Evolutionary conservation across 2,113 vertebrate genomes (phyloP), one percentile per base, ranked within the genome.

Genomic region (Malurus elegans): DNA sequence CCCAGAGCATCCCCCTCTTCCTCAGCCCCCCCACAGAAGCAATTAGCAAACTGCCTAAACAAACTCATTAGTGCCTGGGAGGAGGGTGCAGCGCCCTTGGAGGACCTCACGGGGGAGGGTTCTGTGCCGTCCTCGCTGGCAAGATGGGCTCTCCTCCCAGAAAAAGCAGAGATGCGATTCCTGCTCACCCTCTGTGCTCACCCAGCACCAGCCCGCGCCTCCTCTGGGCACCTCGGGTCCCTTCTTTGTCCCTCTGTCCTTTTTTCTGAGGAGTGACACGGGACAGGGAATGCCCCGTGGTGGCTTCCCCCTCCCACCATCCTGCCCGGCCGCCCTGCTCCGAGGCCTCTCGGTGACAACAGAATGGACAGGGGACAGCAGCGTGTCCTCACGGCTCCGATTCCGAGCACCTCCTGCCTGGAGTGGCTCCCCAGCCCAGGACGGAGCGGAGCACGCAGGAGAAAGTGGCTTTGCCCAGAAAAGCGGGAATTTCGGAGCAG

Each of bases 11-110:
- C 31, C 15, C 34, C 54, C 74, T 44, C 32, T 36, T 24, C 36
- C 66, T 47, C 78, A 66, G 23, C 36, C 12, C 8, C 32, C 14
- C 18, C 66, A 69, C 28, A 50, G 75, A 78, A 86, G 56, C 48
- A 69, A 94, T 92, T 69, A 96, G 74, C 86, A 57, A 86, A 69
- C 74, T 91, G 53, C 74, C 83, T 79, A 50, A 91, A 86, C 8
- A 15, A 91, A 61, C 84, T 86, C 90, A 88, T 87, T 44, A 89
- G 83, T 12, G 1, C 45, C 70, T 56, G 0, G 0, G 56, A 87
- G 73, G 64, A 85, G 79, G 76, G n/a, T 91, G 48, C 12, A 2
- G 79, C 57, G 40, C 67, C 80, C 76, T 90, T 36, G 70, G 56
- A 93, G 91, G 80, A 44, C 11, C 8, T 73, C 44, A 48, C 1